Base-by-base conservation (phyloP, 2,888 invertebrate species). In the Vanessa cardui region DNA sequence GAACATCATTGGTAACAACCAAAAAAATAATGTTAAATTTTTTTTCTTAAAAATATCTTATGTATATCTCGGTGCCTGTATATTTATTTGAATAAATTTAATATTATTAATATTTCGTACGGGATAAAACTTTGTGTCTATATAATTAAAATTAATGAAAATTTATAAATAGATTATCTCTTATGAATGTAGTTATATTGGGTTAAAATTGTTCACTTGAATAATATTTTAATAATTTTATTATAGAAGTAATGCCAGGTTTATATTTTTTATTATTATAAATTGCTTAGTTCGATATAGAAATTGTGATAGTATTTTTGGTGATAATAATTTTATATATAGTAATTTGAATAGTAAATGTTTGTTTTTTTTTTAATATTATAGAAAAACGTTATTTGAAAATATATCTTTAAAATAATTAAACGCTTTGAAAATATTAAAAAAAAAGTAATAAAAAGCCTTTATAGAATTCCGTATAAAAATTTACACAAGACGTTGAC, bases 281-380 rank as follows among this genome's bases (percentile, higher is more conserved):
- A 8, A 20, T 49, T 50, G 26, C 20, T 50, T 50, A 50, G 12
- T 50, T 50, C 4, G 39, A 12, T 50, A 4, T 21, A 50, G 50
- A 50, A 12, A 50, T 50, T 50, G 21, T 50, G 50, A 50, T 50
- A 50, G 50, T 50, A 50, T 50, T 21, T 50, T 20, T 26, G 50
- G 50, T 21, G 50, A 50, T 50, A 50, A 50, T 50, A 50, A 50
- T 26, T 50, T 50, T 50, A 21, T 50, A 50, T 3, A 15, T 50
- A 20, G 15, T 50, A 50, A 20, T 50, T 50, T 20, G n/a, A 18
- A 20, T 20, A 49, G 20, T 18, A 49, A 49, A 12, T 12, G 39
- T 12, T 39, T 39, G 12, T 12, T 39, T 9, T 12, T 39, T 49
- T 18, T 2, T 20, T 49, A 49, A 18, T 49, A 20, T 8, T 18